Evolutionary conservation across 92 coral and sea anemone genomes (phyloP), one percentile per base, ranked within the genome.

Genomic region (Chrysogorgia sp.): DNA sequence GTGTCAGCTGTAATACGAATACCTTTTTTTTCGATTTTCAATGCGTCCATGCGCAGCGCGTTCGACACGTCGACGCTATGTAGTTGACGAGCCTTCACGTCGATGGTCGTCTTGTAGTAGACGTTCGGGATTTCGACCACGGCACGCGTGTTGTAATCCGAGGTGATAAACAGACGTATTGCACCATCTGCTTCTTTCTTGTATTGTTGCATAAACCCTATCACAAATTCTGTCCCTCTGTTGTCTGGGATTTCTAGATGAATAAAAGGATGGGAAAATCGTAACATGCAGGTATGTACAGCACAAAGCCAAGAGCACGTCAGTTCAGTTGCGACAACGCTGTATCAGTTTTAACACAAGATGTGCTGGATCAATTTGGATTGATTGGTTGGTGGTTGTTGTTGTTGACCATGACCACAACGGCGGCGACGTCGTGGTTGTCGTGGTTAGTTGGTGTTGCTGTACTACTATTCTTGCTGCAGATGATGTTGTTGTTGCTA

Each of bases 151-250:
- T 71, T 71, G 78, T 71, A 71, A 25, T 71, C 78, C 15, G 78
- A 71, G 7, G 78, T 71, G 26, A 71, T 50, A 29, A 71, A 71
- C 19, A 71, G 78, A 4, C 78, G 1, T 25, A 58, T 71, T 8
- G 78, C 63, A 3, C 78, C 78, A 10, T 71, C 78, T 22, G 53
- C 19, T 40, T 55, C 48, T 45, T 50, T 14, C 20, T 53, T 10
- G 40, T 28, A 71, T 22, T 71, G 78, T 48, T 71, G 78, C 63
- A 71, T 28, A 58, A 90, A 90, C 19, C 86, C 92, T 4, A 90
- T 63, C 10, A 90, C 78, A 64, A 90, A 90, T 25, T 90, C 81
- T 0, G 75, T 82, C 24, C 88, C 96, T 61, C 84, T 85, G 88
- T 75, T 88, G 32, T 74, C 80, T 4, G 83, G 78, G 24, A 74